Evolutionary conservation across 2,113 vertebrate species (phyloP).

Genomic region (Prunella himalayana): DNA sequence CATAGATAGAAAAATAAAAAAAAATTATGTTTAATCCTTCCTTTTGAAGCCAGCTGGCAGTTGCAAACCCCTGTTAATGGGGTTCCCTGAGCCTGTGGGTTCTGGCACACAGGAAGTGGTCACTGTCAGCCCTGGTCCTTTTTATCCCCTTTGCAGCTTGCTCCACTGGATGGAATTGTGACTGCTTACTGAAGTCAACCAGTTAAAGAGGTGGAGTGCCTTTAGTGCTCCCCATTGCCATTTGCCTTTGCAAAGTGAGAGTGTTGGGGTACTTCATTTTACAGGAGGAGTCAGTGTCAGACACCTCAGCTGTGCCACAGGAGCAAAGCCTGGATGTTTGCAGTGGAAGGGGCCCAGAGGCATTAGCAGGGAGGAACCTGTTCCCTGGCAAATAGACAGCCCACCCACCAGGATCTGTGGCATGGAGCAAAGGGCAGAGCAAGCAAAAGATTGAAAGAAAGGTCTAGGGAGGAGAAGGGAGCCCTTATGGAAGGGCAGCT

Average conservation of each 20-base stretch:
- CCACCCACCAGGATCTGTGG: not conserved
- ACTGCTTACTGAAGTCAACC: not conserved
- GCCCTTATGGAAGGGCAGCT: fast-evolving
- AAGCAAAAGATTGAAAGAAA: not conserved
- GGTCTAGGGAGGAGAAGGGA: not conserved
- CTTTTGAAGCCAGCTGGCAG: not conserved
- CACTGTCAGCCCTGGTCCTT: not conserved
- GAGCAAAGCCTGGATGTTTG: not conserved
- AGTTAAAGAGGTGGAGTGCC: not conserved
- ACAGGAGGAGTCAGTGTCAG: not conserved
- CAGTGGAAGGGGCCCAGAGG: not conserved
- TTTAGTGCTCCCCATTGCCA: not conserved
- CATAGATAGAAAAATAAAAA: not conserved
- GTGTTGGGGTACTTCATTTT: not conserved
- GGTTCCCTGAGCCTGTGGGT: not conserved
- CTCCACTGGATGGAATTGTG: not conserved
- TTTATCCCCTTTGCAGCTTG: not conserved
- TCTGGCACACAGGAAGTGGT: not conserved
- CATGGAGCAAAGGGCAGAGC: not conserved
- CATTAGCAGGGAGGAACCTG: not conserved
- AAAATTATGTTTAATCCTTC: not conserved
- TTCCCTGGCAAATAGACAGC: not conserved
- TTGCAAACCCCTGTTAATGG: not conserved
- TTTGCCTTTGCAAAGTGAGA: not conserved
- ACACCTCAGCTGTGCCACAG: not conserved